These are phyloP conservation scores for Progne subis DNA, from an alignment of 2,113 vertebrate genomes.

Conservation along the genomic window DNA sequence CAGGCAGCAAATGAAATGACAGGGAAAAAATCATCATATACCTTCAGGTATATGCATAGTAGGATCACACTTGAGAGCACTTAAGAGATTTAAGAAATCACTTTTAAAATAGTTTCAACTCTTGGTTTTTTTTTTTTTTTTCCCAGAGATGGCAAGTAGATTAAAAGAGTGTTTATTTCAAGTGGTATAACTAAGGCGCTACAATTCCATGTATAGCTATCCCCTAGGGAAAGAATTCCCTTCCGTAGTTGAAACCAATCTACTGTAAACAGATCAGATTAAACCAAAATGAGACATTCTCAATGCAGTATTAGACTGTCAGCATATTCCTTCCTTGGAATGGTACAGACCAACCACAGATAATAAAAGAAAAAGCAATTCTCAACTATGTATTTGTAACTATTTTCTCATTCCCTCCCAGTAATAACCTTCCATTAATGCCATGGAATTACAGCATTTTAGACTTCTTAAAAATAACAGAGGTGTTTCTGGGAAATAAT, in stretches of 20 bases:
- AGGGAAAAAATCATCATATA: not conserved
- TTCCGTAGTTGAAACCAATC: not conserved
- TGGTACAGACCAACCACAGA: not conserved
- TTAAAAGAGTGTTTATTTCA: not conserved
- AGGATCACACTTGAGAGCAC: not conserved
- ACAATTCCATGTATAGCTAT: not conserved
- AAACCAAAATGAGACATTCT: not conserved
- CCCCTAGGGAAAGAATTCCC: not conserved
- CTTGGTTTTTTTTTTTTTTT: not conserved
- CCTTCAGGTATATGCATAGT: not conserved
- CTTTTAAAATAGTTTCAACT: not conserved
- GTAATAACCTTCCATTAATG: not conserved
- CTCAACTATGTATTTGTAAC: not conserved
- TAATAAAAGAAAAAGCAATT: not conserved
- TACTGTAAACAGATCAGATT: not conserved
- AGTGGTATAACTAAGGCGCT: not conserved
- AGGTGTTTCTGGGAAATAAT: not conserved
- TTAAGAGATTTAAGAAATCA: not conserved
- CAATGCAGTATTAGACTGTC: not conserved
- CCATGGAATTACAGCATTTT: not conserved
- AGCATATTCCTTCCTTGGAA: slow-evolving; percentile 9
- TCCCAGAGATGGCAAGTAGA: not conserved
- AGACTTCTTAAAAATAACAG: not conserved
- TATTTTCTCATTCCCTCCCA: not conserved
- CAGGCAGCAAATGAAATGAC: not conserved